These are phyloP conservation scores for Archilochus colubris DNA, from an alignment of 2,113 vertebrate genomes.

Conservation along the genomic window DNA sequence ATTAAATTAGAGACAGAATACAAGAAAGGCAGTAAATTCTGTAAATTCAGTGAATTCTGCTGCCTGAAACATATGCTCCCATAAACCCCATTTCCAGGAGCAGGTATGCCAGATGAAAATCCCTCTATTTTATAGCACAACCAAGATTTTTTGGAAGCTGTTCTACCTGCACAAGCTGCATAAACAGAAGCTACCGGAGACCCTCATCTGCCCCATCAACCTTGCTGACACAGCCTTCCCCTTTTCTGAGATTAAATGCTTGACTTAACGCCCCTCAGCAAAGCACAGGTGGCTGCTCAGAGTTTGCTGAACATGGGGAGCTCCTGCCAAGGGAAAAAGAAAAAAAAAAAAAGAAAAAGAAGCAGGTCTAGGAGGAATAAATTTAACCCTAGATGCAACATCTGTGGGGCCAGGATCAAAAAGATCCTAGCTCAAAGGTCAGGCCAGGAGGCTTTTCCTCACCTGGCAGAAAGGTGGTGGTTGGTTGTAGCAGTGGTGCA, in stretches of 20 bases:
- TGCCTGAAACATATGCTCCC: not conserved
- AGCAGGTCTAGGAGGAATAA: not conserved
- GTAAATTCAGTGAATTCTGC: not conserved
- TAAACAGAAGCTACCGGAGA: slow-evolving; percentile 34
- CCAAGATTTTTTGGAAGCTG: not conserved
- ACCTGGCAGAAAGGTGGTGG: not conserved
- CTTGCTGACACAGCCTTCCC: slow-evolving; percentile 24
- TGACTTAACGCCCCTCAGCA: not conserved
- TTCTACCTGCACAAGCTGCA: slow-evolving; percentile 3
- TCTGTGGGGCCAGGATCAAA: not conserved
- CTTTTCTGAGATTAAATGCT: not conserved
- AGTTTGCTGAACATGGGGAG: not conserved
- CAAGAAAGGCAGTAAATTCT: not conserved
- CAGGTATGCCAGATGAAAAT: slow-evolving; percentile 16
- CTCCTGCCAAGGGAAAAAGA: not conserved
- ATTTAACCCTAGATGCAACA: not conserved
- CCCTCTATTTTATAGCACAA: not conserved
- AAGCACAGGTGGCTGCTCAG: slow-evolving; percentile 1
- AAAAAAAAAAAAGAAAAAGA: too few relatives aligned
- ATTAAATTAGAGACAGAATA: slow-evolving; percentile 31
- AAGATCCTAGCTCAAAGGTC: not conserved
- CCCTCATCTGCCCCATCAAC: not conserved
- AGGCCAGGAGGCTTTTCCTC: not conserved
- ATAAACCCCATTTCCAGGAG: not conserved
- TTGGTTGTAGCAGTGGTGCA: not conserved